Base-by-base conservation (phyloP, 1,140 invertebrate species). In the Drosophila pseudoananassae region DNA sequence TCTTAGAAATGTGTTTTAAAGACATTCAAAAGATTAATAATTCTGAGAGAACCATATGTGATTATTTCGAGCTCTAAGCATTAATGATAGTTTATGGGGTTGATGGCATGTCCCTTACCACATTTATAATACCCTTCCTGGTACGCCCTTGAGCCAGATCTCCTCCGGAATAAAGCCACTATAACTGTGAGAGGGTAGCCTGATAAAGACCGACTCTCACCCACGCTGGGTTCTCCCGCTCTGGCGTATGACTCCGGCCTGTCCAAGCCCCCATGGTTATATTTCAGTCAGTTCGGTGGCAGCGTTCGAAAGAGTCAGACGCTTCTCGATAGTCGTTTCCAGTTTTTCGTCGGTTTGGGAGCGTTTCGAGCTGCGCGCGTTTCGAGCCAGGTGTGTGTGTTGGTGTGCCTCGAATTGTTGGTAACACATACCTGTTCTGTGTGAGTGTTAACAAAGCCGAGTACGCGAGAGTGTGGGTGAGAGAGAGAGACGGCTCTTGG, bases 361-460 rank as follows among this genome's bases (percentile, higher is more conserved):
- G 56, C 57, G 45, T n/a, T 40, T 17, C 70, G 66, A 87, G 82
- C 75, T 88, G 78, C 78, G 82, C 73, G 73, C 82, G 83, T 65
- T 47, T 66, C 63, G 51, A 60, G 55, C 77, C 82, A 87, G 64
- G 74, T 76, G 74, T 76, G 53, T 69, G 40, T 65, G 60, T 76
- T 20, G 20, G 20, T 20, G 64, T 78, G 76, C 53, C 46, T 71
- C 40, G 59, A 72, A 54, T 58, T 66, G 76, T 81, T 85, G 82
- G 83, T 88, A 87, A 87, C 82, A 87, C n/a, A 17, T 7, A 31
- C 55, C 43, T 63, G 40, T 38, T n/a, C 15, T 43, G 59, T 65
- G 61, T 78, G 53, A 45, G 80, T 84, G 82, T 87, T 87, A 87
- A 82, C 78, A 68, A 76, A 76, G 81, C 58, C 60, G 63, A 66